Percentiles rank a stretch among this genome's conserved stretches.
Conservation (phyloP, 2,888 invertebrate genomes). For the Himalopsyche kuldschensis region DNA sequence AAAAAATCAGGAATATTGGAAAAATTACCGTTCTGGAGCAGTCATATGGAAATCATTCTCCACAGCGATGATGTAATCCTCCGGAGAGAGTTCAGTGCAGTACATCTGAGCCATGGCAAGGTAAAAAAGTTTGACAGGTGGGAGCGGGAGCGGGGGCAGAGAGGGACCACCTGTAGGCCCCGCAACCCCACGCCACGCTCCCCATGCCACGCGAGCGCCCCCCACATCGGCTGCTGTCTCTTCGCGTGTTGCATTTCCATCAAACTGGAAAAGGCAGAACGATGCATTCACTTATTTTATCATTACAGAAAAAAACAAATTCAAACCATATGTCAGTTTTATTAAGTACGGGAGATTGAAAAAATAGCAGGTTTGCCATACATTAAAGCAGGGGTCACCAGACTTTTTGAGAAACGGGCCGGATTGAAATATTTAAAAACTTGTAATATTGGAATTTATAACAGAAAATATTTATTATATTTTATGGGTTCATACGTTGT, state of each 20-base stretch:
- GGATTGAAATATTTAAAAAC: too few relatives aligned
- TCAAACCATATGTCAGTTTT: too few relatives aligned
- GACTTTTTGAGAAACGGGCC: too few relatives aligned
- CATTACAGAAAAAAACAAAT: too few relatives aligned
- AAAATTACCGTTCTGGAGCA: constrained; percentile 53
- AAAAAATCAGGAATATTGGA: not conserved
- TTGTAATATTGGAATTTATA: too few relatives aligned
- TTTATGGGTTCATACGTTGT: too few relatives aligned
- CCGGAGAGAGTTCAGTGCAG: constrained; percentile 54
- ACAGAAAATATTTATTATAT: too few relatives aligned
- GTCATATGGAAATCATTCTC: constrained; percentile 58
- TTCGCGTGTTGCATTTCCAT: constrained; percentile 57
- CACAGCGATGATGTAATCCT: constrained; percentile 55
- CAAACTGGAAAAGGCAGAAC: constrained; percentile 47
- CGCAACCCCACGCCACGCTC: constrained; percentile 49
- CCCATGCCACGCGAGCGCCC: constrained; percentile 53
- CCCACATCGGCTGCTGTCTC: constrained; percentile 59
- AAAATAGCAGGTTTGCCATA: too few relatives aligned
- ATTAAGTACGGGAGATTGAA: too few relatives aligned
- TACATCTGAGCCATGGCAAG: constrained; percentile 57
- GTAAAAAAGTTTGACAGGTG: constrained; percentile 55
- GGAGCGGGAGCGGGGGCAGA: constrained; percentile 52
- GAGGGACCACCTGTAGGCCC: constrained; percentile 45
- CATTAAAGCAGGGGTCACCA: too few relatives aligned
- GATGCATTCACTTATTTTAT: too few relatives aligned